Percentiles rank a stretch among this genome's conserved stretches.
Evolutionary conservation across 2,797 vertebrate genomes (phyloP).

Genomic region (Chanos chanos): DNA sequence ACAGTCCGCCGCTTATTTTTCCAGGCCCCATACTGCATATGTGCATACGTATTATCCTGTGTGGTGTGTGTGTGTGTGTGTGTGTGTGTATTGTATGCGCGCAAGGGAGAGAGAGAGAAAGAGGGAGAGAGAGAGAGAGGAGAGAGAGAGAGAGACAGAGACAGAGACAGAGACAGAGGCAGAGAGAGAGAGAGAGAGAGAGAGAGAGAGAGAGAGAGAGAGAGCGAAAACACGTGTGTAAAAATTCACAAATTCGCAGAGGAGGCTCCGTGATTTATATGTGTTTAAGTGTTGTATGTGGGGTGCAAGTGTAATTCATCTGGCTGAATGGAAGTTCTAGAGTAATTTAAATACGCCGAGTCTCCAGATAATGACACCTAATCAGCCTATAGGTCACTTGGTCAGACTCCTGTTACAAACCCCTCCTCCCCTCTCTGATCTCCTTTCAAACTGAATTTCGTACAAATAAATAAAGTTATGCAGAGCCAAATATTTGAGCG

Average conservation of each 20-base stretch:
- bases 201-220: conserved; percentile 1
- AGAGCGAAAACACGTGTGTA: conserved; percentile 35
- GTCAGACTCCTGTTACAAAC: conserved; percentile 92
- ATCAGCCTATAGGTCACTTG: conserved; percentile 97
- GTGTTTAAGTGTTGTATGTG: conserved; percentile 68
- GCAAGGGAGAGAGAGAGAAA: conserved; percentile 16
- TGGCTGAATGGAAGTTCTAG: conserved; percentile 89
- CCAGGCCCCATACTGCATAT: conserved; percentile 17
- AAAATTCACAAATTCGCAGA: conserved; percentile 56
- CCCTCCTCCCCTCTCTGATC: conserved; percentile 81
- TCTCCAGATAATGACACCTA: conserved; percentile 99
- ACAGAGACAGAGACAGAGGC: conserved; percentile 11
- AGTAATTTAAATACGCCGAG: conserved; percentile 95
- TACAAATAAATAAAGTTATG: conserved; percentile 84
- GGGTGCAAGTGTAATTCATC: conserved; percentile 78
- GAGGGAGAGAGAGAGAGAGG: neutral
- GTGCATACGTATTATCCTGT: neutral
- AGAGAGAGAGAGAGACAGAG: conserved; percentile 9
- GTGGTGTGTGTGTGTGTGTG: neutral
- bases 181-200: conserved; percentile 8
- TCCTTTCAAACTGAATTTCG: conserved; percentile 89
- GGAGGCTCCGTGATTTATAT: conserved; percentile 72
- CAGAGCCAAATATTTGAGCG: conserved; percentile 67
- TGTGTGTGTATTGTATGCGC: conserved; percentile 8
- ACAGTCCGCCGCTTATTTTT: conserved; percentile 31